Evolutionary conservation across 2,888 invertebrate species (phyloP).

Genomic region (Lycocerus yunnanus): DNA sequence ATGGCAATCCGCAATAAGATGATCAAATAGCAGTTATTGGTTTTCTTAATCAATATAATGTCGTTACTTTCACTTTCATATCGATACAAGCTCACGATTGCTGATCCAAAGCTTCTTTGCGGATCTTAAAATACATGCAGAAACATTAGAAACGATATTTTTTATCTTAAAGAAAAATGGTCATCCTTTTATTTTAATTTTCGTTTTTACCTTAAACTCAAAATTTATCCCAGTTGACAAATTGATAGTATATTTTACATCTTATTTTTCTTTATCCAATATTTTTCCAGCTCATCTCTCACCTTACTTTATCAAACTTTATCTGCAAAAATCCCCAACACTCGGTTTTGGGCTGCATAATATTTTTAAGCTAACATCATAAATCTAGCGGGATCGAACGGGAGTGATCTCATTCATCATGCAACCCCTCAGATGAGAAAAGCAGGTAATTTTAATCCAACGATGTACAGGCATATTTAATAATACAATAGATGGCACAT

Average conservation of each 20-base stretch:
- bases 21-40: neutral
- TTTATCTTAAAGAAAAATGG: constrained; percentile 9
- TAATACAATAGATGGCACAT: neutral
- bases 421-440: constrained; percentile 29
- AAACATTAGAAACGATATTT: neutral
- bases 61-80: too few relatives aligned
- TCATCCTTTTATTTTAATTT: constrained; percentile 16
- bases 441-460: constrained; percentile 39
- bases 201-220: constrained; percentile 13
- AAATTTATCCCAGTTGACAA: constrained; percentile 21
- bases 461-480: constrained; percentile 20
- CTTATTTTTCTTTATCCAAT: constrained; percentile 29
- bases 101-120: too few relatives aligned
- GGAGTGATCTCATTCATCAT: constrained; percentile 36
- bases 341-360: constrained; percentile 36
- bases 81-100: too few relatives aligned
- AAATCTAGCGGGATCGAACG: constrained; percentile 36
- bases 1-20: constrained; percentile 24
- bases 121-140: too few relatives aligned
- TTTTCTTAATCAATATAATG: neutral
- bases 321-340: constrained; percentile 31
- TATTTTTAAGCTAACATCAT: constrained; percentile 40
- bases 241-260: constrained; percentile 31
- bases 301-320: constrained; percentile 32
- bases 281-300: constrained; percentile 30